phyloP scores from a whole-genome alignment of 2,797 vertebrate species.

The Thunnus albacares region DNA sequence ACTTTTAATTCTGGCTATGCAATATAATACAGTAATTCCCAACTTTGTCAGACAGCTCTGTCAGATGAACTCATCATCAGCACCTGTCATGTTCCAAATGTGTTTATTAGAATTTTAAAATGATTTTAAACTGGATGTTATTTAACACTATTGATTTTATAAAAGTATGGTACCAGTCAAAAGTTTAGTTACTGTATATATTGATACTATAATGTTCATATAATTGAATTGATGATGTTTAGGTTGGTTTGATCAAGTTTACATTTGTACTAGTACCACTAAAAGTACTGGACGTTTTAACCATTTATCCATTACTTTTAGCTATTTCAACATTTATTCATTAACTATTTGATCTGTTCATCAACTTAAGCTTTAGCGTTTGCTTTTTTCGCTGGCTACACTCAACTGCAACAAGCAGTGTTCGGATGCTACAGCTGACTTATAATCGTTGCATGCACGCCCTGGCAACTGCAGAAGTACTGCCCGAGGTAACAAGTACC shows the following conservation, averaged over 20 bases:
- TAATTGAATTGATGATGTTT: neutral
- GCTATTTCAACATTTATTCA: neutral
- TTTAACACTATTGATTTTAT: too few species aligned
- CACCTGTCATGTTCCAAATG: too few species aligned
- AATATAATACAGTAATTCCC: neutral
- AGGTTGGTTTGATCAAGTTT: neutral
- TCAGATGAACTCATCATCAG: too few species aligned
- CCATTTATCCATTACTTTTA: too few species aligned
- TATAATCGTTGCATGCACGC: too few species aligned
- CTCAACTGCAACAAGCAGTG: neutral
- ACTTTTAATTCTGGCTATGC: neutral
- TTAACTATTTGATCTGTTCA: too few species aligned
- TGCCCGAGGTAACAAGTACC: too few species aligned
- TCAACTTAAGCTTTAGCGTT: neutral
- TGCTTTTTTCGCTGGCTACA: neutral
- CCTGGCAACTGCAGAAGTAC: neutral
- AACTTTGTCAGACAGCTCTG: too few species aligned
- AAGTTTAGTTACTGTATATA: too few species aligned
- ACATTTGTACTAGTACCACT: neutral
- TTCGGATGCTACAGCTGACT: neutral
- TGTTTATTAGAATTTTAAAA: too few species aligned
- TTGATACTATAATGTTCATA: neutral
- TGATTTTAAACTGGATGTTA: too few species aligned
- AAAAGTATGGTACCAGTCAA: too few species aligned
- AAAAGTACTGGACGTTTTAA: neutral